These are phyloP conservation scores for Eudemis profundana DNA, from an alignment of 2,888 invertebrate species.

Conservation along the genomic window DNA sequence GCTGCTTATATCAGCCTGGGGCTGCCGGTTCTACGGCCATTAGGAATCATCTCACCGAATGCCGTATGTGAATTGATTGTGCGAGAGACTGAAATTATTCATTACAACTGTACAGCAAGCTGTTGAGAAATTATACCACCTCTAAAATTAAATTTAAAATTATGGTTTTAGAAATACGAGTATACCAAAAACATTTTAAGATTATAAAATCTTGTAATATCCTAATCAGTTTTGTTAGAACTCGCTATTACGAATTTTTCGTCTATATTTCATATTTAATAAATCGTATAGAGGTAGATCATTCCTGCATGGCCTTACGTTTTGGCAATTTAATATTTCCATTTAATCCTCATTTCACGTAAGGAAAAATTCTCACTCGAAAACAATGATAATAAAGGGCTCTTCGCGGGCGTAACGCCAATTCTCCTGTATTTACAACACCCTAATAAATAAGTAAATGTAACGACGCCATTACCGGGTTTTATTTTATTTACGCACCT, in stretches of 20 bases:
- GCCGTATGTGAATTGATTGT: constrained; percentile 56
- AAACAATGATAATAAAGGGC: constrained; percentile 41
- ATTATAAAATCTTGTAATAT: too few relatives aligned
- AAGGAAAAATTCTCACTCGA: constrained; percentile 14
- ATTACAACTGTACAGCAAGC: too few relatives aligned
- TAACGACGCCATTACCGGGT: constrained; percentile 68
- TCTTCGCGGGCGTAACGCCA: constrained; percentile 47
- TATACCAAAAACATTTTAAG: too few relatives aligned
- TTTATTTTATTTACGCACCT: constrained; percentile 77
- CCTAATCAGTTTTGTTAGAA: too few relatives aligned
- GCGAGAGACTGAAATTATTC: constrained; percentile 4
- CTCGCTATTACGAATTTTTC: too few relatives aligned
- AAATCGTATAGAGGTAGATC: too few relatives aligned
- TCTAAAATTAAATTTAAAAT: too few relatives aligned
- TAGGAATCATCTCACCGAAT: constrained; percentile 57
- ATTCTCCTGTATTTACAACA: constrained; percentile 54
- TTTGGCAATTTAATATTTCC: neutral
- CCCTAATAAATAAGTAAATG: constrained; percentile 67
- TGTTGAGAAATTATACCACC: too few relatives aligned
- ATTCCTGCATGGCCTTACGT: neutral
- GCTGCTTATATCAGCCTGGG: constrained; percentile 30
- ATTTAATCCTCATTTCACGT: constrained; percentile 13
- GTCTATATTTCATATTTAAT: too few relatives aligned
- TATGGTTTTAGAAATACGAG: too few relatives aligned
- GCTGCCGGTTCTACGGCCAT: constrained; percentile 50